phyloP scores from a whole-genome alignment of 2,797 vertebrate species.

The Lindbergichthys nudifrons region DNA sequence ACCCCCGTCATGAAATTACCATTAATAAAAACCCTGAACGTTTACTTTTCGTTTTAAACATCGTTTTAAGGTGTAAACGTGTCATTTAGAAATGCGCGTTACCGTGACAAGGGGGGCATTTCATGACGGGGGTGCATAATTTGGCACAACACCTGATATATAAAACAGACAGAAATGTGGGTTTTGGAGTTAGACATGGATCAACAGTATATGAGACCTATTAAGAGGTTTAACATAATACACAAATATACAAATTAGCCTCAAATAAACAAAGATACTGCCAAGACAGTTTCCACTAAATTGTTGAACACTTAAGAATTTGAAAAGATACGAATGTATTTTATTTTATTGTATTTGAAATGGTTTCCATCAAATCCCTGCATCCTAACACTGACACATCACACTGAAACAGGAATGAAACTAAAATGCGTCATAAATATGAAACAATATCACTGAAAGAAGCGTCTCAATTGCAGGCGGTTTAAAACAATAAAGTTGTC shows the following conservation, averaged over 20 bases:
- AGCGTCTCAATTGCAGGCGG: neutral
- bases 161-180: neutral
- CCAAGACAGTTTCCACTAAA: neutral
- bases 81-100: too few relatives aligned
- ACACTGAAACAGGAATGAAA: neutral
- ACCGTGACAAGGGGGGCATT: too few relatives aligned
- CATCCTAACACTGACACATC: neutral
- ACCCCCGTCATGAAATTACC: too few relatives aligned
- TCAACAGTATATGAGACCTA: neutral
- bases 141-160: too few relatives aligned
- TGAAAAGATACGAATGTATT: neutral
- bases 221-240: neutral
- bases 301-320: too few relatives aligned
- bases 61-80: too few relatives aligned
- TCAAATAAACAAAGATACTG: neutral
- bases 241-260: neutral
- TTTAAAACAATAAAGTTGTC: neutral
- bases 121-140: too few relatives aligned
- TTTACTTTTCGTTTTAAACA: too few relatives aligned
- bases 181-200: neutral
- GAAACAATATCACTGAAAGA: neutral
- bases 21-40: too few relatives aligned
- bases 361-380: neutral
- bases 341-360: neutral
- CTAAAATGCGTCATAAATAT: neutral